Evolutionary conservation across 2,797 vertebrate species (phyloP), one percentile per base, ranked within the genome.

Genomic region (Phalanger gymnotis): DNA sequence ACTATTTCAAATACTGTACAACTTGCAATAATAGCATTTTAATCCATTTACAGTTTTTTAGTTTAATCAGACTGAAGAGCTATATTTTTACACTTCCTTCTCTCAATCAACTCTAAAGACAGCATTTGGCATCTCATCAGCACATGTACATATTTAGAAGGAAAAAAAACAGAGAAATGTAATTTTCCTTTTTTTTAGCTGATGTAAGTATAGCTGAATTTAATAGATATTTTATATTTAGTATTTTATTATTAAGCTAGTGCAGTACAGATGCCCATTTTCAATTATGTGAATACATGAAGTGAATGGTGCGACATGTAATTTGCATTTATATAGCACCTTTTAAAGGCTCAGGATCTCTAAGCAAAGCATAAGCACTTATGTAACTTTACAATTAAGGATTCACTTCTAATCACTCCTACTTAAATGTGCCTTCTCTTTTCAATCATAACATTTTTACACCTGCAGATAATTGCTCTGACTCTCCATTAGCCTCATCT

Each of bases 371-470:
- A 95, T 97, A 97, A 96, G 97, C 97, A 97, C 96, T 96, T 95
- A 95, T 90, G 96, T 97, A 98, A 97, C 98, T 97, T 98, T 98
- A 93, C 97, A 98, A 98, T 98, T 98, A 98, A 95, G 97, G 97
- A 97, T 97, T 97, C 94, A 95, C 97, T 98, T 97, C 98, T 98
- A 97, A 98, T 98, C 98, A 98, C 98, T 98, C 97, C 95, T 98
- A 95, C 97, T 98, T 98, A 98, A 98, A 97, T 97, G 55, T 96
- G 40, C 97, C 97, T 93, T 94, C 95, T 97, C 96, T 97, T 97
- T 98, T 98, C 98, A 98, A 98, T 98, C 95, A 98, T 92, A 73
- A 97, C 73, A 98, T 98, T 96, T 96, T 98, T 96, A 97, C 94
- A 96, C 95, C 98, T 98, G 96, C 94, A 94, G 92, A 95, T 97